A percentile compares a stretch with the other conserved stretches of the same genome.
phyloP scores from a whole-genome alignment of 2,113 vertebrate genomes.

The Myrmophylax atrothorax region DNA sequence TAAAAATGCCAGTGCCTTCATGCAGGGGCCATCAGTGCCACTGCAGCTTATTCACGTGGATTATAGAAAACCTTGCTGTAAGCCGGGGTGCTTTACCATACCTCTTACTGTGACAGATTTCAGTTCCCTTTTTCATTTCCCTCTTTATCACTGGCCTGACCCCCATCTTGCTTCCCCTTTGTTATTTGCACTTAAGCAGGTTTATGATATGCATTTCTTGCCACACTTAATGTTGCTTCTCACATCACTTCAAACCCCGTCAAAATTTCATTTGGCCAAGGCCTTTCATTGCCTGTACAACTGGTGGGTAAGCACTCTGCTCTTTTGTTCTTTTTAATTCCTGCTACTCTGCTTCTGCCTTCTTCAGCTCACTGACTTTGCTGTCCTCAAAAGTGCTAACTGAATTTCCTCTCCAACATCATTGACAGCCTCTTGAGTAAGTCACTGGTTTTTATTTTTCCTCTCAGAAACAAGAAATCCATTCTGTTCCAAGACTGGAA shows the following conservation, averaged over 20 bases:
- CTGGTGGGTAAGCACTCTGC: background rate
- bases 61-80: background rate
- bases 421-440: background rate
- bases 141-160: background rate
- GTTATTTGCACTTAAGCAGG: background rate
- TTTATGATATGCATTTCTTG: background rate
- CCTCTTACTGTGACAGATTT: background rate
- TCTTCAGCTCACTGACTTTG: background rate
- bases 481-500: background rate
- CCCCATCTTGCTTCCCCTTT: background rate
- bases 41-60: background rate
- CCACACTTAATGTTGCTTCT: background rate
- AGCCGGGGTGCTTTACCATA: background rate
- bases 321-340: background rate
- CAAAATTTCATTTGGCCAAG: background rate
- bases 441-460: background rate
- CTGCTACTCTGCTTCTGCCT: background rate
- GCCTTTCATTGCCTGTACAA: background rate
- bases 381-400: background rate
- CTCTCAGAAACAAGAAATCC: background rate
- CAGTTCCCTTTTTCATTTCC: conserved; percentile 46
- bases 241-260: background rate
- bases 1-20: background rate
- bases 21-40: fast-evolving
- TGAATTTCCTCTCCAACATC: background rate